Evolutionary conservation across 2,797 vertebrate genomes (phyloP).

Genomic region (Aldrovandia affinis): DNA sequence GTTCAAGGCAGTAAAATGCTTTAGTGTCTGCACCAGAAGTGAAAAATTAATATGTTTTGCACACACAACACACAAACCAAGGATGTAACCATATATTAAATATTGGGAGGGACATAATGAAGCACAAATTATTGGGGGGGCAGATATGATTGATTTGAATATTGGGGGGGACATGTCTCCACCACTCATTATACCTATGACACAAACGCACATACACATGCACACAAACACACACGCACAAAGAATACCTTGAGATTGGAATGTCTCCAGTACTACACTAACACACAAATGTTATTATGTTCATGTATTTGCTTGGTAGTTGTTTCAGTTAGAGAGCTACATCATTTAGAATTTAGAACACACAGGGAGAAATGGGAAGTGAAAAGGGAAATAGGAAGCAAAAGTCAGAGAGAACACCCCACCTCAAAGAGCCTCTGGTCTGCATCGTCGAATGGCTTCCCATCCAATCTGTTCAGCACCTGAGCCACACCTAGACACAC

Average conservation of each 20-base stretch:
- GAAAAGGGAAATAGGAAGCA: neutral
- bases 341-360: neutral
- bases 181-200: no score
- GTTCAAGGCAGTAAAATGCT: neutral
- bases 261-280: no score
- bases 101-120: no score
- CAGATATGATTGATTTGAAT: no score
- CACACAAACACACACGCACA: conserved; percentile 19
- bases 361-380: neutral
- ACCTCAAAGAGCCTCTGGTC: conserved; percentile 98
- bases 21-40: neutral
- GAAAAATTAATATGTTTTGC: neutral
- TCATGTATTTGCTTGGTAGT: neutral
- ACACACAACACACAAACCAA: neutral
- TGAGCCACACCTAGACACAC: conserved; percentile 88
- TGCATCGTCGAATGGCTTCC: conserved; percentile 94
- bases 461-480: conserved; percentile 94
- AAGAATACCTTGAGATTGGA: neutral
- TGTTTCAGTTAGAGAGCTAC: neutral
- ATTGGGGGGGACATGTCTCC: no score
- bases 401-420: conserved; percentile 23
- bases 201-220: conserved; percentile 1
- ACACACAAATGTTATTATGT: neutral
- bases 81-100: no score
- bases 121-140: no score